These are phyloP conservation scores for Peromyscus melanophrys DNA, from an alignment of 2,797 vertebrate genomes.

Conservation along the genomic window DNA sequence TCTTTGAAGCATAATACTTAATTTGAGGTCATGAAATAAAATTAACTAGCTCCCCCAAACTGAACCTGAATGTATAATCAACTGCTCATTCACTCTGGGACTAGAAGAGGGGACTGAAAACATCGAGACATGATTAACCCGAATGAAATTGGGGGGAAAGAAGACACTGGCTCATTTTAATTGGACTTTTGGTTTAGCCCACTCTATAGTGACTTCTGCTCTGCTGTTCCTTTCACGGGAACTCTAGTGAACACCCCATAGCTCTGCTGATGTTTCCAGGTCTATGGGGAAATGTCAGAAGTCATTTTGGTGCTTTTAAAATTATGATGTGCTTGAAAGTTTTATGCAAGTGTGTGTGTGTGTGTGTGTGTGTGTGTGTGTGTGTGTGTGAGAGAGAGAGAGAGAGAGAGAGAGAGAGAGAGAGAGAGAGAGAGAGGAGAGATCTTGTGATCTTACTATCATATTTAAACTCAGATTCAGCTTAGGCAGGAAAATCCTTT, in stretches of 20 bases:
- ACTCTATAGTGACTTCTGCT: neutral
- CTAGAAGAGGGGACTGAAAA: slow-evolving; percentile 37
- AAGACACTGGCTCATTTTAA: slow-evolving; percentile 26
- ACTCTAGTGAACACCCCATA: neutral
- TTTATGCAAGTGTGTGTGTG: neutral
- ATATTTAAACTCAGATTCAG: slow-evolving; percentile 64
- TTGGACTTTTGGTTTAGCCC: neutral
- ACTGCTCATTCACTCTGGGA: neutral
- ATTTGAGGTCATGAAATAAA: slow-evolving; percentile 73
- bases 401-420: no score
- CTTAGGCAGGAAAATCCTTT: slow-evolving; percentile 52
- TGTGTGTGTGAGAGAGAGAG: no score
- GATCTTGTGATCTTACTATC: neutral
- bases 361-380: no score
- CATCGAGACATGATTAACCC: slow-evolving; percentile 36
- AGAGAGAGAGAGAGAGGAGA: no score
- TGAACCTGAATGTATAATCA: slow-evolving; percentile 62
- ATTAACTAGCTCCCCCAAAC: slow-evolving; percentile 55
- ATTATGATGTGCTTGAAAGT: slow-evolving; percentile 44
- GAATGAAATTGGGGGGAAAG: neutral
- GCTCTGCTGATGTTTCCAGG: neutral
- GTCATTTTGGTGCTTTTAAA: slow-evolving; percentile 50
- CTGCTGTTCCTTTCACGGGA: slow-evolving; percentile 28
- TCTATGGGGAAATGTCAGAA: slow-evolving; percentile 33
- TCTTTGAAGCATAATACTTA: slow-evolving; percentile 67